These are phyloP conservation scores for Saccostrea glomerata DNA, from an alignment of 1,140 invertebrate genomes.

Conservation along the genomic window DNA sequence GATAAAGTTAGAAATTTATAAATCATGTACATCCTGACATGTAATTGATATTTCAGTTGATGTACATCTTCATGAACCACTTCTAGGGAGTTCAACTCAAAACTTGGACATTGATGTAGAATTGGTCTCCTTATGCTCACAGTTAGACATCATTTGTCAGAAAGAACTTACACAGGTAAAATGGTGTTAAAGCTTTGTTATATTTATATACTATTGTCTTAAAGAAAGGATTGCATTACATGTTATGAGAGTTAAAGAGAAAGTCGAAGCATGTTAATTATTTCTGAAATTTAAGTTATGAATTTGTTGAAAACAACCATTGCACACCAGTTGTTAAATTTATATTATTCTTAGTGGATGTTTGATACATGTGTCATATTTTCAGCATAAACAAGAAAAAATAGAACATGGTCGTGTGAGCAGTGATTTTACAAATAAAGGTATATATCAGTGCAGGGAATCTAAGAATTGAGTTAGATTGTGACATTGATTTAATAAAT, in stretches of 20 bases:
- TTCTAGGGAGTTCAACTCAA: slow-evolving; percentile 46
- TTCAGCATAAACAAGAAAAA: slow-evolving; percentile 54
- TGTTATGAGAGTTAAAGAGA: too few species aligned
- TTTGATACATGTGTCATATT: slow-evolving; percentile 22
- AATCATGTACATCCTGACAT: too few species aligned
- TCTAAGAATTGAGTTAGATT: too few species aligned
- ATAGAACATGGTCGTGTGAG: slow-evolving; percentile 59
- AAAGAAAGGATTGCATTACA: too few species aligned
- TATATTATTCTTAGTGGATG: slow-evolving; percentile 87
- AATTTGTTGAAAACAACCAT: too few species aligned
- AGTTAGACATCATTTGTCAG: slow-evolving; percentile 60
- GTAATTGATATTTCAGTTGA: slow-evolving; percentile 54
- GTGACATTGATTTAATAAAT: too few species aligned
- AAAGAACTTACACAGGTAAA: slow-evolving; percentile 57
- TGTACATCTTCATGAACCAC: slow-evolving; percentile 58
- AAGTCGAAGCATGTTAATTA: too few species aligned
- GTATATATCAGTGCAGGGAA: slow-evolving; percentile 26
- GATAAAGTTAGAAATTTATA: too few species aligned
- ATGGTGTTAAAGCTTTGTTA: too few species aligned
- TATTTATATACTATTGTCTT: too few species aligned
- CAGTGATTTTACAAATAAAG: slow-evolving; percentile 58
- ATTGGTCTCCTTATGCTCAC: slow-evolving; percentile 59
- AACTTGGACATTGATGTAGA: slow-evolving; percentile 43
- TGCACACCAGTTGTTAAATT: too few species aligned
- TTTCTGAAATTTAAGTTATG: too few species aligned